Percentiles rank a stretch among this genome's conserved stretches.
These are phyloP conservation scores for Ariolimax columbianus DNA, from an alignment of 2,888 invertebrate species.

Conservation along the genomic window DNA sequence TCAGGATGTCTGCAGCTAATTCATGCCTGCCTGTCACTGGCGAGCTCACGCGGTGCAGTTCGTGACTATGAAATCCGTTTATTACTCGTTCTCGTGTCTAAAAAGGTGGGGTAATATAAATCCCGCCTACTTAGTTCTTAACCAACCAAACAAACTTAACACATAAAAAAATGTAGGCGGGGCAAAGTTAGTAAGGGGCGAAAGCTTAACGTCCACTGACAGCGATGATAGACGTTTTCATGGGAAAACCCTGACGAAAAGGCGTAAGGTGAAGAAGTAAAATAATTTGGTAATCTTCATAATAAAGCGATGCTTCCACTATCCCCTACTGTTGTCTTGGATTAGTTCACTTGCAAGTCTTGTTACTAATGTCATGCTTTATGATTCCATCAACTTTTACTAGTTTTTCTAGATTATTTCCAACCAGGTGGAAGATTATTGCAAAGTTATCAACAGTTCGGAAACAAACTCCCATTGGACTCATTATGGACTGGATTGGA, in stretches of 20 bases:
- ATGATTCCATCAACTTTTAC: slow-evolving; percentile 22
- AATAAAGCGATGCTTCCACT: not conserved
- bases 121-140: not conserved
- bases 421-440: slow-evolving; percentile 18
- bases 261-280: not conserved
- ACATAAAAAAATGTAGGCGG: not conserved
- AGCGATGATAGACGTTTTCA: not conserved
- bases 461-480: not conserved
- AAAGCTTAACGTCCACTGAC: not conserved
- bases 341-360: not conserved
- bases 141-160: not conserved
- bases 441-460: slow-evolving; percentile 27
- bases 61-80: not conserved
- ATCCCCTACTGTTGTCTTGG: not conserved
- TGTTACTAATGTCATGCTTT: not conserved
- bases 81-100: not conserved
- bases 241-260: not conserved
- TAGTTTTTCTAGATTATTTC: slow-evolving; percentile 27
- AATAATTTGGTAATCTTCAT: not conserved
- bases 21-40: slow-evolving; percentile 6
- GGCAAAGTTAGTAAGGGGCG: not conserved
- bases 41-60: not conserved
- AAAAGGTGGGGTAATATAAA: not conserved
- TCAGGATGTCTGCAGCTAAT: slow-evolving; percentile 23
- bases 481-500: not conserved